Evolutionary conservation across 2,113 vertebrate species (phyloP), one percentile per base, ranked within the genome.

Genomic region (Urocolius indicus): DNA sequence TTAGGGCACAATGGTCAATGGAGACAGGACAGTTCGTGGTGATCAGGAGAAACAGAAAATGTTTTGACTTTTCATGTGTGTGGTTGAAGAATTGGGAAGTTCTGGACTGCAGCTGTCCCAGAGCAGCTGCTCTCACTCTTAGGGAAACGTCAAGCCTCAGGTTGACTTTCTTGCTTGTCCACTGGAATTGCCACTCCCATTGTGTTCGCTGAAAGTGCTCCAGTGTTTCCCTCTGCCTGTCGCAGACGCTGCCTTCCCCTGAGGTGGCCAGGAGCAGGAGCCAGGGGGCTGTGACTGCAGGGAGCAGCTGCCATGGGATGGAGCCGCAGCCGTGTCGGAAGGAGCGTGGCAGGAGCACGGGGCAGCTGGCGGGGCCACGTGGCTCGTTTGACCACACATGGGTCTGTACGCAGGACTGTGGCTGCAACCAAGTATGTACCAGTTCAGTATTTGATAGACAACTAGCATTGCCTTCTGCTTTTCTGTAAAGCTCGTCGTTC

Each of bases 401-500:
- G 94, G 81, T 84, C 82, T 93, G 36, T 89, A n/a, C 87, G 48
- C 80, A 72, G 87, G 89, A 86, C 84, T 96, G 94, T 58, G 92
- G 90, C 83, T 94, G 82, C 82, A 90, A 78, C 27, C 4, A 16
- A 62, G 54, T 84, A 36, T 54, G 38, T 76, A 38, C 62, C 81
- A 54, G 69, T 59, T 14, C 49, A 90, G 66, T 87, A 27, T 84
- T 86, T 86, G 63, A 46, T 18, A 90, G 90, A 72, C 45, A 21
- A 21, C 62, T 72, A 90, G 83, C 20, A 20, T 80, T 93, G 81
- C 59, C 34, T 95, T 80, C 21, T 55, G 87, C 91, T 93, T 92
- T 90, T 92, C 85, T 96, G 90, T 93, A 91, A 95, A 97, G 72
- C 75, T 74, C 92, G 81, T 85, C 6, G 85, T 92, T 96, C 93